Base-by-base conservation (phyloP, 2,797 vertebrate species). In the Enteromius argenteus region DNA sequence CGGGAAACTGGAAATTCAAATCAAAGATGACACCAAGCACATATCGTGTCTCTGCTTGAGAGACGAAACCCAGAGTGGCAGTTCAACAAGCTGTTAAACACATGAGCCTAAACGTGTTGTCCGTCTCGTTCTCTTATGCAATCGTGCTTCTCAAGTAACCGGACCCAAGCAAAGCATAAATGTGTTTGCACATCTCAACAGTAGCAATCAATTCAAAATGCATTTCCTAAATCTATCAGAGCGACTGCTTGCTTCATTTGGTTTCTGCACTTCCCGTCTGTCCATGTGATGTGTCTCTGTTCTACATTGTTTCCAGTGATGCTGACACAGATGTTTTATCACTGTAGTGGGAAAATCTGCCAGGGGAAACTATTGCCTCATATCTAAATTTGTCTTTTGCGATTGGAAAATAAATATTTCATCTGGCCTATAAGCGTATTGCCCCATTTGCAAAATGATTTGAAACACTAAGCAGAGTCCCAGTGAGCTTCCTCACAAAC, bases 361-460 rank as follows among this genome's bases (percentile, higher is more conserved):
- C 86, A 69, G 62, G 46, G 75, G 85, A 90, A 90, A 88, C 86
- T 90, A 85, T 90, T 88, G 82, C 88, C 68, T 88, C 53, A 77
- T n/a, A 87, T 89, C 88, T 89, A 88, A 89, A 91, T 88, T 88
- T 85, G 84, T 75, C 86, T 86, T 79, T 87, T 88, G 81, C 81
- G 73, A 86, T 87, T 89, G 84, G 88, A 90, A 91, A 90, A 90
- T 88, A 90, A 91, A 91, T 88, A 90, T 91, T 90, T 87, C 30
- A 91, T 88, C 88, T 90, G 90, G 88, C 87, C 75, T 79, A 32
- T 67, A 88, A 88, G 87, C 9, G 79, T 80, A 87, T 84, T 79
- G 72, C 80, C 73, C 66, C 62, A 49, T 84, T 89, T 85, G 75
- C 87, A 81, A 86, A 87, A 84, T 78, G 81, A 90, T 87, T 90